Conservation (phyloP, 2,797 vertebrate species). For the Oreochromis grahami region DNA sequence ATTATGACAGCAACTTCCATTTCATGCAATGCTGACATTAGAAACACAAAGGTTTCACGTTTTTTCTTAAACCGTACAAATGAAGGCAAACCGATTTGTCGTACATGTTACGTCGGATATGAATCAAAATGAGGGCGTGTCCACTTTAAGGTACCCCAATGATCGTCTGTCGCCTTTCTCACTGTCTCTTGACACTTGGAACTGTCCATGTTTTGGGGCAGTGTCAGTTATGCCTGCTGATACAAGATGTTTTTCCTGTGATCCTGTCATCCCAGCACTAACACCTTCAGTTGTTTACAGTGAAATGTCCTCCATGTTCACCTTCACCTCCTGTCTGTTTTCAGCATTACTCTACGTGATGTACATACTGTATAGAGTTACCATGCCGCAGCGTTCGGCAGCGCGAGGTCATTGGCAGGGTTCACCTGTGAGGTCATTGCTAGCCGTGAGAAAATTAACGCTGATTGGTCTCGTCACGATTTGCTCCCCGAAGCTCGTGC, state of each 20-base stretch:
- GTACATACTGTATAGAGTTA: conserved; percentile 64
- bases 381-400: conserved; percentile 40
- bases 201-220: conserved; percentile 38
- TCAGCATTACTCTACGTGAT: conserved; percentile 63
- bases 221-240: conserved; percentile 61
- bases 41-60: neutral
- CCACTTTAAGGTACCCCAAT: conserved; percentile 6
- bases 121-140: conserved; percentile 1
- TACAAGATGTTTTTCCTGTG: conserved; percentile 67
- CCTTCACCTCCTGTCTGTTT: conserved; percentile 73
- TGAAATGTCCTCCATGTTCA: conserved; percentile 73
- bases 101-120: neutral
- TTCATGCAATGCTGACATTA: neutral
- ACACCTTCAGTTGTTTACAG: conserved; percentile 72
- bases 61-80: neutral
- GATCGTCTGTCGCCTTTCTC: neutral
- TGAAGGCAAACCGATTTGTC: neutral
- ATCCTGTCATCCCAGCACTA: conserved; percentile 67
- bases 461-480: conserved; percentile 58
- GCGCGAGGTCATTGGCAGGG: conserved; percentile 50
- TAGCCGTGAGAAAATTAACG: conserved; percentile 61
- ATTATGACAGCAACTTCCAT: neutral
- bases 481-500: conserved; percentile 43
- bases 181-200: neutral
- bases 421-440: conserved; percentile 45